These are phyloP conservation scores for Germaria angustata DNA, from an alignment of 2,888 invertebrate genomes.

Conservation along the genomic window DNA sequence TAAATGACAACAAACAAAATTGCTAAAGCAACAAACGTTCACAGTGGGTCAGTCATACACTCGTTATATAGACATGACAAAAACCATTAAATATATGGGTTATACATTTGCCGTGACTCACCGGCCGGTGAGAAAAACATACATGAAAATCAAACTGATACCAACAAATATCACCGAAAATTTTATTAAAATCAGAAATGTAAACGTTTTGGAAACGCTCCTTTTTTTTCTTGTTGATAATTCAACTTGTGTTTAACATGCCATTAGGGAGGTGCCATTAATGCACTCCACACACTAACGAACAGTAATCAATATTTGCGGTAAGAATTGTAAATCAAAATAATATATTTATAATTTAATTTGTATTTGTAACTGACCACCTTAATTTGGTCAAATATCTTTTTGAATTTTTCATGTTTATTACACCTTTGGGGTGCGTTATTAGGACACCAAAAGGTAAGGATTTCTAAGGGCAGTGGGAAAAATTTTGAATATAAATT, in stretches of 20 bases:
- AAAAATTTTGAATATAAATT: no score
- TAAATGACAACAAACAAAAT: conserved; percentile 57
- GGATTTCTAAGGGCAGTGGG: no score
- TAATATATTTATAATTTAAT: conserved; percentile 4
- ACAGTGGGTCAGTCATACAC: conserved; percentile 14
- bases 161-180: conserved; percentile 29
- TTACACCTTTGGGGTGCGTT: not conserved
- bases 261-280: conserved; percentile 65
- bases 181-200: conserved; percentile 34
- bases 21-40: conserved; percentile 38
- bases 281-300: conserved; percentile 49
- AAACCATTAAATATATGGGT: conserved; percentile 52
- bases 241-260: conserved; percentile 61
- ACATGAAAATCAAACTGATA: not conserved
- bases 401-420: no score
- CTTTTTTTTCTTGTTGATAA: conserved; percentile 46
- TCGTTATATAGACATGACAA: conserved; percentile 54
- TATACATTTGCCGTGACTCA: conserved; percentile 54
- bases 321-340: conserved; percentile 5
- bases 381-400: conserved; percentile 21
- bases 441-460: no score
- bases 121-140: conserved; percentile 20
- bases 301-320: conserved; percentile 28
- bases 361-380: conserved; percentile 46
- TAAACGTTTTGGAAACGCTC: conserved; percentile 62